phyloP scores from a whole-genome alignment of 2,888 invertebrate species.

The Eledone cirrhosa region DNA sequence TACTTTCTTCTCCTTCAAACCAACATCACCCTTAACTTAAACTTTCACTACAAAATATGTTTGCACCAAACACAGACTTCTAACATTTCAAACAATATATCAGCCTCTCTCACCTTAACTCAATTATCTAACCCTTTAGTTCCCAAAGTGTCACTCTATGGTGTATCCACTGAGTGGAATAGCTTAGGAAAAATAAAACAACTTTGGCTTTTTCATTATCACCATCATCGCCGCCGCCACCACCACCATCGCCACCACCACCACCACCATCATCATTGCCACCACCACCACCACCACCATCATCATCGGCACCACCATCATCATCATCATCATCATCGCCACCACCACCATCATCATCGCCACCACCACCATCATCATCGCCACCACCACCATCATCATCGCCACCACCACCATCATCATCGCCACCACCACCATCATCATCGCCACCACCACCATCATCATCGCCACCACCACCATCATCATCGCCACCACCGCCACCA shows the following conservation, averaged over 20 bases:
- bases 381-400: background rate
- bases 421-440: background rate
- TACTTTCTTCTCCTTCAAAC: too few species aligned
- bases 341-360: too few species aligned
- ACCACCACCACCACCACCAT: slow-evolving; percentile 8
- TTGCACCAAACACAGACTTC: background rate
- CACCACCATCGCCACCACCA: too few species aligned
- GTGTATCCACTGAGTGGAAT: background rate
- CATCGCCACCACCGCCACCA: background rate
- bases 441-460: background rate
- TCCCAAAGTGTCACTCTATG: background rate
- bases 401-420: too few species aligned
- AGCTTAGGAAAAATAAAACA: too few species aligned
- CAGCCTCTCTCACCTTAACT: background rate
- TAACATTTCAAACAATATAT: slow-evolving; percentile 18
- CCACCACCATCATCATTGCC: too few species aligned
- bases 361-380: background rate
- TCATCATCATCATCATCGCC: too few species aligned
- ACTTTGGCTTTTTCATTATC: background rate
- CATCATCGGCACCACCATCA: too few species aligned
- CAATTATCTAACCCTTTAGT: background rate
- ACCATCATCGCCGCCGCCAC: background rate
- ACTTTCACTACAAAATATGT: too few species aligned
- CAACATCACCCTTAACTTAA: too few species aligned
- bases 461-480: background rate